Conservation (phyloP, 2,113 vertebrate genomes). For the Erythrocercus mccallii region DNA sequence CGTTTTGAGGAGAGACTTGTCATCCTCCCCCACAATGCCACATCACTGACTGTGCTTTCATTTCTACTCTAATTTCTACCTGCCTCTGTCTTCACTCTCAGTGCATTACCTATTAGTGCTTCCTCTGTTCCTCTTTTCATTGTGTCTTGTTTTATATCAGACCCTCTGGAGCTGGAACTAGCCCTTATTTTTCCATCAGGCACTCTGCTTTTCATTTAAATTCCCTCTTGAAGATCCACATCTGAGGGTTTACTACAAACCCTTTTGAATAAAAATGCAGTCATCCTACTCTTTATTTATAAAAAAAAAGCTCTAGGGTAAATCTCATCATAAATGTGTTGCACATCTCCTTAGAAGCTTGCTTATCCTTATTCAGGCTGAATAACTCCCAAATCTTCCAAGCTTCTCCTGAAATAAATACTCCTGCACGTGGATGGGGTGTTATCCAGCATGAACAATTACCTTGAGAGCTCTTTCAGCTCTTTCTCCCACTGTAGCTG, state of each 20-base stretch:
- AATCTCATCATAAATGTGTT: background rate
- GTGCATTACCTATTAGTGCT: background rate
- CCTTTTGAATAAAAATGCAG: background rate
- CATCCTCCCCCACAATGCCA: background rate
- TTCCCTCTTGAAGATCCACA: background rate
- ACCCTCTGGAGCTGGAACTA: background rate
- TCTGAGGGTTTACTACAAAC: background rate
- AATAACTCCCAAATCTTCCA: background rate
- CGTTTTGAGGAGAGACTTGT: background rate
- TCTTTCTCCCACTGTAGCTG: background rate
- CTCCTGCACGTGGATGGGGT: background rate
- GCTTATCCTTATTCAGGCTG: background rate
- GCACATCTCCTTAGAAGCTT: background rate
- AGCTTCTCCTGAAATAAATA: background rate
- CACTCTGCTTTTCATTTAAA: background rate
- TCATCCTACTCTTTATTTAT: background rate
- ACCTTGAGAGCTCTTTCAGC: background rate
- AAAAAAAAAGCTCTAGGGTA: background rate
- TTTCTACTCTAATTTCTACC: background rate
- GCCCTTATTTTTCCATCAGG: background rate
- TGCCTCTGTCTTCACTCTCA: background rate
- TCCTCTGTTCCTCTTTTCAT: background rate
- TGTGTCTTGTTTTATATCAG: background rate
- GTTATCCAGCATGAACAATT: background rate
- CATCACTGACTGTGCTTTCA: background rate